A percentile compares a stretch with the other conserved stretches of the same genome.
These are phyloP conservation scores for Microvelia longipes DNA, from an alignment of 1,140 invertebrate genomes.

Conservation along the genomic window DNA sequence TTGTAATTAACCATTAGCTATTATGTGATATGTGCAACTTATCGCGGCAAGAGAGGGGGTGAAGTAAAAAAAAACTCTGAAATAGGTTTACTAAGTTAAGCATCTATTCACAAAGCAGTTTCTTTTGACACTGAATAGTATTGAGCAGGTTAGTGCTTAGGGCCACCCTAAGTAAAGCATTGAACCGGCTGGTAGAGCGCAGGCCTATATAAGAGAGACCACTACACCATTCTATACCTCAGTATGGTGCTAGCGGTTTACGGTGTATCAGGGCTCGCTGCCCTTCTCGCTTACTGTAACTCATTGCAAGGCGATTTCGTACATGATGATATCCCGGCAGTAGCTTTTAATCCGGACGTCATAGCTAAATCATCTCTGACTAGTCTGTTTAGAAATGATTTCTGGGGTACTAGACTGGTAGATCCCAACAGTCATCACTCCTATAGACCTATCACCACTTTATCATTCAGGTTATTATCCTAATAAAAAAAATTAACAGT, in stretches of 20 bases:
- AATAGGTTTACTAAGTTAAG: too few species aligned
- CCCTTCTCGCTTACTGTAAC: conserved; percentile 58
- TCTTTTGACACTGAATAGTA: too few species aligned
- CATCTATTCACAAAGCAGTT: too few species aligned
- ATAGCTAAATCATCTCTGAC: conserved; percentile 44
- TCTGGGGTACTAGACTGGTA: conserved; percentile 81
- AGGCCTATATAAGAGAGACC: background rate
- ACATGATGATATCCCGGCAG: conserved; percentile 78
- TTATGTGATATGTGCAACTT: too few species aligned
- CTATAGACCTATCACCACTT: too few species aligned
- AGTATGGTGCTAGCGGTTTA: conserved; percentile 28
- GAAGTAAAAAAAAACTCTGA: too few species aligned
- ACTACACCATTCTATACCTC: background rate
- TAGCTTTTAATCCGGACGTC: conserved; percentile 71
- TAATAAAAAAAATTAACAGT: too few species aligned
- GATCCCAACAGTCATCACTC: conserved; percentile 69
- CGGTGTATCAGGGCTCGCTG: conserved; percentile 42
- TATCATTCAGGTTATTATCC: conserved; percentile 59
- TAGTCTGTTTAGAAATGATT: conserved; percentile 65
- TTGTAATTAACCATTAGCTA: too few species aligned
- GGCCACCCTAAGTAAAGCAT: too few species aligned
- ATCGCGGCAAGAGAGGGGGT: too few species aligned
- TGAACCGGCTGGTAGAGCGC: background rate
- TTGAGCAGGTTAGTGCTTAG: too few species aligned
- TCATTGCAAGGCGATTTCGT: conserved; percentile 71